These are phyloP conservation scores for Microtus ochrogaster DNA, from an alignment of 2,113 vertebrate genomes.

Conservation along the genomic window DNA sequence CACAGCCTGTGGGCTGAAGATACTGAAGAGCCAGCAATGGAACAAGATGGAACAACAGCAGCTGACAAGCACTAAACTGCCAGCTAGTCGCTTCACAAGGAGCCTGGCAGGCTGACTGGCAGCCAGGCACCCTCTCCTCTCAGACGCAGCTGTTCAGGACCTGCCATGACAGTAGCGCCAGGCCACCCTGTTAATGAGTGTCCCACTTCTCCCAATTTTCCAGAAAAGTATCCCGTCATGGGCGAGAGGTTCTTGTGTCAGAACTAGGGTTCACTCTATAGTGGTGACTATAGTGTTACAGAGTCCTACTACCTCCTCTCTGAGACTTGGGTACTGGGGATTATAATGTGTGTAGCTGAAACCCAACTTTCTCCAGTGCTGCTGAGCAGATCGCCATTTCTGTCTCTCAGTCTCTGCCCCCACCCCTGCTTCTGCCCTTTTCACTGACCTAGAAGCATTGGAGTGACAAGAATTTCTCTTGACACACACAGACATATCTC, in stretches of 20 bases:
- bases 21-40: background rate
- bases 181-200: background rate
- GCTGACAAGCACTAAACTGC: conserved; percentile 12
- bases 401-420: background rate
- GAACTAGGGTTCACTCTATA: background rate
- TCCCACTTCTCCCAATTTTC: background rate
- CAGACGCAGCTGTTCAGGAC: background rate
- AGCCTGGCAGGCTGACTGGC: background rate
- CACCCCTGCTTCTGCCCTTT: background rate
- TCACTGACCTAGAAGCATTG: background rate
- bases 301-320: background rate
- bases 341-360: background rate
- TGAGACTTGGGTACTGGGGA: background rate
- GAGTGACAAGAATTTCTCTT: background rate
- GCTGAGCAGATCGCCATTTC: background rate
- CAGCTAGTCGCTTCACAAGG: background rate
- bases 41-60: background rate
- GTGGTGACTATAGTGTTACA: background rate
- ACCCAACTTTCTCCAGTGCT: background rate
- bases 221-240: background rate
- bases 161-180: background rate
- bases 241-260: background rate
- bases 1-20: background rate
- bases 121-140: background rate
- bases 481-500: background rate